Evolutionary conservation across 2,113 vertebrate species (phyloP).

Genomic region (Passer domesticus): DNA sequence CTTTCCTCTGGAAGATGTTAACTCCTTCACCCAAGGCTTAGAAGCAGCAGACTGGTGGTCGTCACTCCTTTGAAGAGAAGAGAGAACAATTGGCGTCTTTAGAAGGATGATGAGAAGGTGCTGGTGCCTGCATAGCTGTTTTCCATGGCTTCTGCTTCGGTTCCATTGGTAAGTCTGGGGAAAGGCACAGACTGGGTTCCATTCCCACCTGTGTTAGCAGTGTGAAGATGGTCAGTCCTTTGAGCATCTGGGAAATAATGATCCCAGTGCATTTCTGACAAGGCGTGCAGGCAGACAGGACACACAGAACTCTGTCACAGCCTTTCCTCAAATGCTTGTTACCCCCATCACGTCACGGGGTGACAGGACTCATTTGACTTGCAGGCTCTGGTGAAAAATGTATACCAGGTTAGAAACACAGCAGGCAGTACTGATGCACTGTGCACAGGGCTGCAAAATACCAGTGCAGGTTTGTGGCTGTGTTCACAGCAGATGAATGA

Average conservation of each 20-base stretch:
- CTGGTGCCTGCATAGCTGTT: neutral
- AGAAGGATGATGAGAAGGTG: neutral
- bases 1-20: neutral
- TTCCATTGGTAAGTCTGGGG: neutral
- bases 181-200: neutral
- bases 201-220: neutral
- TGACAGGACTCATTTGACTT: neutral
- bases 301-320: neutral
- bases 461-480: neutral
- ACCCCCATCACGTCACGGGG: accelerated
- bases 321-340: neutral
- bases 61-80: neutral
- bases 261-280: neutral
- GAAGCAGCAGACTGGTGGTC: neutral
- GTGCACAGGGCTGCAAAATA: neutral
- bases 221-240: neutral
- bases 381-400: neutral
- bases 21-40: neutral
- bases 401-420: neutral
- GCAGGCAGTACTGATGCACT: neutral
- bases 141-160: neutral
- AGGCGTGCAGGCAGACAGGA: neutral
- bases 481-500: neutral
- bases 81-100: neutral
- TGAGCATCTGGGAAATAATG: neutral